Base-by-base conservation (phyloP, 2,797 vertebrate species). In the Spinus pinus region DNA sequence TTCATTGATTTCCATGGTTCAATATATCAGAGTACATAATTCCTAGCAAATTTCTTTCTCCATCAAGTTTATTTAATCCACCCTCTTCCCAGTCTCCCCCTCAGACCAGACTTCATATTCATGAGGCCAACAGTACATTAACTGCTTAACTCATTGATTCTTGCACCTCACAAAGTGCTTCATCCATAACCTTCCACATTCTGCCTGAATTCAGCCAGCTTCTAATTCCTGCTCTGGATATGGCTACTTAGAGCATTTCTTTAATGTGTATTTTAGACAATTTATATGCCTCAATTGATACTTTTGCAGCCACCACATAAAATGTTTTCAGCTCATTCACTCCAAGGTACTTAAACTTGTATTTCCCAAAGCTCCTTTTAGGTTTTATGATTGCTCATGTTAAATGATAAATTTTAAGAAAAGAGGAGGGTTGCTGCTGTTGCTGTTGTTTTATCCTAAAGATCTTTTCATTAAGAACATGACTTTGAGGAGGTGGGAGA, bases 131-230 rank as follows among this genome's bases (percentile, higher is more conserved):
- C 75, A 95, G 81, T 49, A 69, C 91, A 91, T 95, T 95, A 96
- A 86, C 69, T 93, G 41, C 88, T 91, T 89, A 89, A 93, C 54
- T 94, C 84, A 75, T 93, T 83, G 91, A 94, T 93, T 95, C 84
- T 87, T 93, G 51, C 53, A 72, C 84, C 60, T 92, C 46, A 39
- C 72, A 79, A 66, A 95, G 65, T 86, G 58, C 50, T 95, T 93
- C 69, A 81, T 94, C 86, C 91, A 83, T 92, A 92, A 93, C 90
- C 87, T 94, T 78, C 51, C 61, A 53, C 33, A 69, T 90, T 95
- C 91, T 93, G 86, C 72, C 61, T 79, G 69, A 75, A 88, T 87
- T 95, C 84, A 92, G 79, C 58, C 72, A 78, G 72, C 69, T 88
- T 87, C 42, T 72, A 90, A 65, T 93, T 85, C 79, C 66, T 94